Evolutionary conservation across 2,888 invertebrate species (phyloP), one percentile per base, ranked within the genome.

Genomic region (Osmoderma eremita): DNA sequence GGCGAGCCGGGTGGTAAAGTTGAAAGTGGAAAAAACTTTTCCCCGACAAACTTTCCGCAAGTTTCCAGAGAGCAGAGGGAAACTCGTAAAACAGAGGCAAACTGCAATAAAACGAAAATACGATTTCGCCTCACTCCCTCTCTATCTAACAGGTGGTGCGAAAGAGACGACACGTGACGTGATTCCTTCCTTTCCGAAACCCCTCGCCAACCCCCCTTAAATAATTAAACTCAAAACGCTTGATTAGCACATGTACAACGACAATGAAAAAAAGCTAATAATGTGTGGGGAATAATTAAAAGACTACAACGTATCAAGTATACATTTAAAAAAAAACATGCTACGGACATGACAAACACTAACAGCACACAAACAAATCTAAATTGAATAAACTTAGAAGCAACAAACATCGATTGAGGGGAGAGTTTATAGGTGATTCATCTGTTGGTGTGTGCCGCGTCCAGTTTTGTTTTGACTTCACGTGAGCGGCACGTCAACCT

Each of bases 41-140:
- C 53, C 53, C 53, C 53, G 24, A 53, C 30, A 65, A 68, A 69
- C 68, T 65, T 69, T 69, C 69, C 68, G 10, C 53, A 65, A 65
- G 65, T 65, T 65, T 63, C 30, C 30, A 45, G 45, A 45, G 45
- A 30, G 22, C 41, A 41, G 39, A 22, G 56, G 45, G 64, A 58
- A 66, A 67, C 56, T 61, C 58, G 67, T 71, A 74, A 76, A 76
- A 74, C 70, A 78, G 76, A 76, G 75, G 77, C 78, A 78, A 79
- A 80, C 78, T 76, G 76, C 77, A 78, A 78, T 78, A 78, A 78
- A 78, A 78, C 72, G 76, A 75, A 77, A 78, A 78, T 75, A 75
- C 77, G 75, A 75, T 75, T 75, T 75, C 73, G 71, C 74, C 63
- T 71, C 72, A 67, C 70, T 67, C 51, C 70, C 64, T 73, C 72